Base-by-base conservation (phyloP, 1,140 invertebrate genomes). In the Gryllus bimaculatus region DNA sequence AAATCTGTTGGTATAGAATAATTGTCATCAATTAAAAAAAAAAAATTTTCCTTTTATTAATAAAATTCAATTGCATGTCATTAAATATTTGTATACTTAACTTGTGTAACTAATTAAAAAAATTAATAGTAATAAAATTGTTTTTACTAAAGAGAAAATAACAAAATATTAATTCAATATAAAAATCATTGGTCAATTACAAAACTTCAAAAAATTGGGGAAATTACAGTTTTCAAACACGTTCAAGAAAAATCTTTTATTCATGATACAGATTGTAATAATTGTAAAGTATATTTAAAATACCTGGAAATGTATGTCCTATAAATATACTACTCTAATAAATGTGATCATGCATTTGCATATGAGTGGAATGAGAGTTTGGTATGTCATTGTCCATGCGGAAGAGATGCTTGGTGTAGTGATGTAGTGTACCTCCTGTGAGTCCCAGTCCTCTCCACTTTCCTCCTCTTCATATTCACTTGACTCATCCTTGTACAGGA, bases 391-490 rank as follows among this genome's bases (percentile, higher is more conserved):
- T 73, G 81, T 75, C 26, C 26, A 21, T 80, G 78, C 39, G 66
- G n/a, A 73, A 76, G 26, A 78, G 76, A 77, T 39, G 26, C 26
- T 39, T 39, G 26, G 26, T 39, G 26, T 39, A 39, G 26, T 39
- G 26, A 39, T 39, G 26, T 39, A 39, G 48, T 81, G 76, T 81
- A 81, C 81, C 80, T 79, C 75, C 49, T 79, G 73, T 10, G 78
- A 79, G 74, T 79, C 78, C 73, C 20, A 47, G n/a, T 79, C 78
- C 21, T 79, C 78, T 48, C 79, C 78, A 79, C 76, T 74, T 79
- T 79, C 76, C 81, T 82, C 75, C 80, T 76, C 76, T 83, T 76
- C 79, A 18, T 79, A 20, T 10, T 76, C 74, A 8, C 78, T 74
- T 79, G 21, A 20, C 74, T 79, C 78, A 73, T 73, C 26, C 26